Evolutionary conservation across 2,113 vertebrate genomes (phyloP).

Genomic region (Drymodes brunneopygia): DNA sequence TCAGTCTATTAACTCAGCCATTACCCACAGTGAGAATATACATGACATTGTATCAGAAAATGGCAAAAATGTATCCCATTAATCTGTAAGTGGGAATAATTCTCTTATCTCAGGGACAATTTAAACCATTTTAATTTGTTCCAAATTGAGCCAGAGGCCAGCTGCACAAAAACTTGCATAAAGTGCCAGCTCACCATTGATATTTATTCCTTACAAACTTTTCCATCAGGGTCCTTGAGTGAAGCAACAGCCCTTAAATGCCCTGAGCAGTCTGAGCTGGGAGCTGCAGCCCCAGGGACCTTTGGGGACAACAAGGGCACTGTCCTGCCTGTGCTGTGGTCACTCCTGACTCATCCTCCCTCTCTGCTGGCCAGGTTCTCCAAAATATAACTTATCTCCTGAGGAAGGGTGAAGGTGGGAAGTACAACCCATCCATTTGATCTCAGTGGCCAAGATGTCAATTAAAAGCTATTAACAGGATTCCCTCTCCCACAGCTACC

Average conservation of each 20-base stretch:
- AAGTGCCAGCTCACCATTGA: neutral
- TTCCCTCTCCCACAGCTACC: neutral
- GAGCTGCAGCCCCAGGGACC: neutral
- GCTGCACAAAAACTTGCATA: neutral
- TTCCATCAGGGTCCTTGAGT: neutral
- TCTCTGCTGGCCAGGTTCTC: neutral
- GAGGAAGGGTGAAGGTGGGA: neutral
- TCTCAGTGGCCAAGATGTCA: neutral
- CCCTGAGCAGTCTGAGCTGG: neutral
- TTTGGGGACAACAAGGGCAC: accelerated
- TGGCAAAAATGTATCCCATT: neutral
- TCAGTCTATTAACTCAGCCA: neutral
- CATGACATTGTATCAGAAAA: neutral
- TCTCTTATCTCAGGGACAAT: neutral
- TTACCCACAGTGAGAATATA: neutral
- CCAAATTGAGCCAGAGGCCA: neutral
- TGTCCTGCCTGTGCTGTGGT: neutral
- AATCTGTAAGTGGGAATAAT: neutral
- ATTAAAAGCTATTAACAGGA: neutral
- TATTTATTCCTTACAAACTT: neutral
- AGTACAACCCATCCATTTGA: neutral
- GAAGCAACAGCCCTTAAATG: neutral
- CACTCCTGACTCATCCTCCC: neutral
- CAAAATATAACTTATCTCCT: neutral
- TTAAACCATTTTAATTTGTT: neutral